Conservation (phyloP, 2,888 invertebrate species). For the Drosophila meridiana region DNA sequence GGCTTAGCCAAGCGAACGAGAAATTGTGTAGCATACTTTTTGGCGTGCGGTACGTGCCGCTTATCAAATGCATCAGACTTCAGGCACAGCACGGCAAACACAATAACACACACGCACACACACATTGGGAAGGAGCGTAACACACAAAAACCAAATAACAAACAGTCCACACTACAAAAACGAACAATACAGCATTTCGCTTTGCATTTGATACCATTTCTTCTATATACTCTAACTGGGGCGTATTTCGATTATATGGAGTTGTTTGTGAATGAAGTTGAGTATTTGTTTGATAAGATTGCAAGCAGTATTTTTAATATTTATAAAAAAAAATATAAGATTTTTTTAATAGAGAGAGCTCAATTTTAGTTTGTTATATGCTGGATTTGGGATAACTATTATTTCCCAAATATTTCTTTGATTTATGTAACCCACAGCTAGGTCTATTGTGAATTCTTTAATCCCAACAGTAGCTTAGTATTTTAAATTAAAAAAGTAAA, state of each 20-base stretch:
- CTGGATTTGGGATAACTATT: too few relatives aligned
- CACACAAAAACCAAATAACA: conserved; percentile 17
- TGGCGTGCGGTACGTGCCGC: conserved; percentile 74
- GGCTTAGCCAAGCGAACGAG: conserved; percentile 46
- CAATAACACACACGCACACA: conserved; percentile 6
- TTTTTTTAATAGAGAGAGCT: too few relatives aligned
- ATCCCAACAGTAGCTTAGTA: too few relatives aligned
- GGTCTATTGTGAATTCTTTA: too few relatives aligned
- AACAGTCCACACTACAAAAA: conserved; percentile 28
- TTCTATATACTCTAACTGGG: conserved; percentile 22
- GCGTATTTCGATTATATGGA: too few relatives aligned
- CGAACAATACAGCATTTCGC: conserved; percentile 26
- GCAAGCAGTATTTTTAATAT: background rate
- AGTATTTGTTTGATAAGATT: background rate
- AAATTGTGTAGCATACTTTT: conserved; percentile 58
- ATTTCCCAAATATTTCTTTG: too few relatives aligned
- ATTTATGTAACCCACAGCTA: too few relatives aligned
- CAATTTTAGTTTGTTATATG: too few relatives aligned
- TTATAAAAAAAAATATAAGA: too few relatives aligned
- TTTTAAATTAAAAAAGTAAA: too few relatives aligned
- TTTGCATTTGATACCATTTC: conserved; percentile 29
- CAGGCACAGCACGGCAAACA: conserved; percentile 48
- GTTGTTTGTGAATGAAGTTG: background rate
- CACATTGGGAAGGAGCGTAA: background rate
- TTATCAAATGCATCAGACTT: conserved; percentile 76